Base-by-base conservation (phyloP, 2,797 vertebrate genomes). In the Buphagus erythrorhynchus region DNA sequence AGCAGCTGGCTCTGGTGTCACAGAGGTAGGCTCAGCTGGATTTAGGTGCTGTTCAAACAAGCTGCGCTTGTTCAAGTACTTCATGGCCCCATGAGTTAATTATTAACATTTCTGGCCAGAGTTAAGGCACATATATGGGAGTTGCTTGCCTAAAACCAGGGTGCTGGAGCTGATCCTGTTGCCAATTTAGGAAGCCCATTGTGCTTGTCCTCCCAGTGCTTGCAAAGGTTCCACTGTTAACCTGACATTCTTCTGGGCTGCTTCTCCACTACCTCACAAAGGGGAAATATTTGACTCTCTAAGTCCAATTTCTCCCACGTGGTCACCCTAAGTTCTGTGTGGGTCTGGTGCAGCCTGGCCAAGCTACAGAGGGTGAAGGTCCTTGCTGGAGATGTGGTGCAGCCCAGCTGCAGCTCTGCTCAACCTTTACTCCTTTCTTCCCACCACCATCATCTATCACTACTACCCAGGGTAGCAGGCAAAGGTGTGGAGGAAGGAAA, bases 1-100 rank as follows among this genome's bases (percentile, higher is more conserved):
- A 7, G 55, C 65, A 62, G 35, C 35, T 71, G 0, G 0, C 67
- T 38, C 4, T 3, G 20, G 21, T 2, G 0, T 29, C 0, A 0
- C 0, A 0, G 16, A 69, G 5, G 13, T 5, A 36, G 62, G 26
- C 36, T 75, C 18, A 19, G 35, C 16, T 58, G 40, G 38, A 68
- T 19, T 59, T 36, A 69, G 33, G 11, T 51, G 29, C 48, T 52
- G 22, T 28, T 85, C 51, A 76, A 78, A 87, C 19, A 43, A 0
- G 2, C 26, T 57, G 31, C 8, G 38, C 9, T 65, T 31, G 11
- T 31, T 48, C 28, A 35, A 72, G 49, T 42, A 65, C 38, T 63
- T 63, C 42, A 25, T 11, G 57, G 63, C 10, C 29, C 58, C 51
- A 9, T 2, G 31, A 73, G 55, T 67, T 82, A 69, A 85, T 67